Base-by-base conservation (phyloP, 2,797 vertebrate species). In the Danio albolineatus region DNA sequence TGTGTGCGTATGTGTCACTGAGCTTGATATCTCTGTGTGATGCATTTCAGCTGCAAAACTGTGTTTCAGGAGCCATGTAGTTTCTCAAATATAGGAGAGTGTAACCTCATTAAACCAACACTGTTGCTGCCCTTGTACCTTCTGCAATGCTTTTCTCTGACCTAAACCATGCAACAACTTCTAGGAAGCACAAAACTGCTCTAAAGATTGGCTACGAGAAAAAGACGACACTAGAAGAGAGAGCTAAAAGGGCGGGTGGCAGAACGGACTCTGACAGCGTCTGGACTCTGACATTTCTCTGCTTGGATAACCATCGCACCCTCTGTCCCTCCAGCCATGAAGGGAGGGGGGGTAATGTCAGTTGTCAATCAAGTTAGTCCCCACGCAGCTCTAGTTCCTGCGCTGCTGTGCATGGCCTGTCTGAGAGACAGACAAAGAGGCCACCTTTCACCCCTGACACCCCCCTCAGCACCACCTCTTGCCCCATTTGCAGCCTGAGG, bases 251-350 rank as follows among this genome's bases (percentile, higher is more conserved):
- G 62, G 41, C 6, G n/a, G 64, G 82, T 65, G 59, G 70, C 71
- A 67, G 66, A 60, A 82, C 10, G 56, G 53, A 74, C 67, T 61
- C 62, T 78, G 78, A 83, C 67, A 81, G 77, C 54, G 76, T 80
- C 84, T 81, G 84, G 89, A 90, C 89, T 85, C 83, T 94, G 95
- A 95, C 95, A 95, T 95, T 96, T 95, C 89, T 89, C 89, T 85
- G 89, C 91, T 91, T 92, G 91, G 91, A 95, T 95, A 95, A 93
- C 92, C 90, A 93, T 96, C 94, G 86, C 83, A 79, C 53, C 82
- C 80, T 88, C 86, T 86, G 80, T 90, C 91, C 80, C 83, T 88
- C 88, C 90, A 89, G 89, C 91, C 90, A 87, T 85, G 89, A 91
- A 92, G 89, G 90, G 64, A 75, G 65, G 78, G 59, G 89, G 91